Base-by-base conservation (phyloP, 2,888 invertebrate species). In the Mesodorylaimus sp. region DNA sequence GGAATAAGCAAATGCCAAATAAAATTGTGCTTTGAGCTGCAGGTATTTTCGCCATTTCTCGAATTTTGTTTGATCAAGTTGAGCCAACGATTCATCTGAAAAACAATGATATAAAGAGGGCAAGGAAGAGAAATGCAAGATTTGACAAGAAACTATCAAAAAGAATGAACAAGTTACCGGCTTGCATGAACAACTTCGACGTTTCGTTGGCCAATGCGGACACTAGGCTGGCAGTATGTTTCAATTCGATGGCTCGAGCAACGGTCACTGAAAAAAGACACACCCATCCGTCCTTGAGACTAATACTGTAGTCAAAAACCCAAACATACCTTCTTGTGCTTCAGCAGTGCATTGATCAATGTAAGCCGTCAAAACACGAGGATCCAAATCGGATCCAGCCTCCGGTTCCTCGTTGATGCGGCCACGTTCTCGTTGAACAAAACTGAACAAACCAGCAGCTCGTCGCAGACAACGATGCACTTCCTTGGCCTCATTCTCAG, bases 271-370 rank as follows among this genome's bases (percentile, higher is more conserved):
- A 24, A 62, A 63, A 48, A 26, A 54, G 50, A 46, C 39, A 43
- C 5, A 38, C 37, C 5, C 19, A 19, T 42, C 21, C 10, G 10
- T 41, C 28, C 36, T 26, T 24, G 19, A 23, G 19, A 78, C 72
- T 19, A 77, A 76, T 32, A 78, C 72, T 71, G 60, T 24, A 62
- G 63, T 48, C 26, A 54, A 50, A 47, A 41, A 45, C 7, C 7
- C 42, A 23, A 23, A 19, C 37, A 48, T 38, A 71, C 71, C 74
- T 72, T 78, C 78, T 62, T 78, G 78, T 10, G 78, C 78, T 65
- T 78, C 78, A 25, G 76, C 78, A 24, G 75, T 76, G 59, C 75
- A 76, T 61, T 78, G 77, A 59, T 73, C 69, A 23, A 76, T 68
- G 61, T 77, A 78, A 19, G 76, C 76, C 53, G 72, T 73, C 54